Percentiles rank a stretch among this genome's conserved stretches.
Conservation (phyloP, 2,797 vertebrate genomes). For the Lithobates pipiens region DNA sequence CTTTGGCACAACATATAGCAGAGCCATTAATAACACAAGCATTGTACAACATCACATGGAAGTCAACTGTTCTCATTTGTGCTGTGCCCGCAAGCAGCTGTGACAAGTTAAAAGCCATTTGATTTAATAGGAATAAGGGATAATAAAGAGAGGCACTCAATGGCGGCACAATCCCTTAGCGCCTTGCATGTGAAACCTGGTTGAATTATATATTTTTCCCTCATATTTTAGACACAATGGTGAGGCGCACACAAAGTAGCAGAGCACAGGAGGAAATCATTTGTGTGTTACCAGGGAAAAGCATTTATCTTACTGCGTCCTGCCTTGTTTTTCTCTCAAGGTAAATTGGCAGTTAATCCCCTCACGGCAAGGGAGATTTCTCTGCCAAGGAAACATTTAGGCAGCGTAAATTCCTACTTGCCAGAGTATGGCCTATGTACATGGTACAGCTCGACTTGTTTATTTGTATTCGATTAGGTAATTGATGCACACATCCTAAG, state of each 20-base stretch:
- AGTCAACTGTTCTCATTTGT: conserved; percentile 51
- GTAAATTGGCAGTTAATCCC: conserved; percentile 62
- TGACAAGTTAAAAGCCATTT: conserved; percentile 63
- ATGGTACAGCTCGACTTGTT: background rate
- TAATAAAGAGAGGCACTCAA: conserved; percentile 59
- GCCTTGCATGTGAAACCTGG: conserved; percentile 54
- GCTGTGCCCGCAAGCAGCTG: conserved; percentile 39
- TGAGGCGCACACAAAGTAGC: conserved; percentile 56
- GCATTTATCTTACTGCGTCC: conserved; percentile 59
- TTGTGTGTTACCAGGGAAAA: conserved; percentile 60
- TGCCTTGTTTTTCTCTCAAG: conserved; percentile 61
- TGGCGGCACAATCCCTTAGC: conserved; percentile 52
- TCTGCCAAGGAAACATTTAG: conserved; percentile 50
- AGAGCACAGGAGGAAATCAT: conserved; percentile 62
- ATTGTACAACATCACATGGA: conserved; percentile 35
- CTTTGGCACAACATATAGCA: conserved; percentile 32
- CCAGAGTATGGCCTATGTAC: conserved; percentile 7
- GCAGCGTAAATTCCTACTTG: conserved; percentile 23
- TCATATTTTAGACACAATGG: conserved; percentile 58
- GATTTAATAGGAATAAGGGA: conserved; percentile 59
- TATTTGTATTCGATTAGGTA: background rate
- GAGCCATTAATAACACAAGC: conserved; percentile 23
- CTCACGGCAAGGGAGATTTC: conserved; percentile 58
- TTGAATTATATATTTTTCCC: conserved; percentile 57
- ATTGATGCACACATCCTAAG: background rate